Percentiles rank a stretch among this genome's conserved stretches.
Evolutionary conservation across 2,888 invertebrate genomes (phyloP).

Genomic region (Scelioninae gen. 1): DNA sequence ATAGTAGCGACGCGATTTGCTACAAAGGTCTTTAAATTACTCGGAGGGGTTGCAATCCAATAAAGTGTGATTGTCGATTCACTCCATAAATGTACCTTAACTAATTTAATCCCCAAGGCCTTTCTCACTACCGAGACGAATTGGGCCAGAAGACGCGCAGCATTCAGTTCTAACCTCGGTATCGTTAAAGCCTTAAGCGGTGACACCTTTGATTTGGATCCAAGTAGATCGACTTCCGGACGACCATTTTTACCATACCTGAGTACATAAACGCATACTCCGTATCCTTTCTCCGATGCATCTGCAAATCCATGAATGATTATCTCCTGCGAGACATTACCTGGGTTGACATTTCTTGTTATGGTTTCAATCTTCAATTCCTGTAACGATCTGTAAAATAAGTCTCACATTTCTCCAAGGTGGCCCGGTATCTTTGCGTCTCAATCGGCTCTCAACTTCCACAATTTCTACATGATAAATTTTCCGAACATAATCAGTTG

Average conservation of each 20-base stretch:
- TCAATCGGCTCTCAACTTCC: too few relatives aligned
- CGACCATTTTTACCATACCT: constrained; percentile 1
- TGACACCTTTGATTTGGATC: constrained; percentile 64
- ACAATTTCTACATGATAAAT: too few relatives aligned
- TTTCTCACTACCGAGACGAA: constrained; percentile 13
- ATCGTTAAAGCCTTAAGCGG: constrained; percentile 25
- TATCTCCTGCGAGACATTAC: constrained; percentile 6
- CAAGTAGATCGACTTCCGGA: constrained; percentile 25
- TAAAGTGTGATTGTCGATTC: constrained; percentile 41
- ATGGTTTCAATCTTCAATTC: too few relatives aligned
- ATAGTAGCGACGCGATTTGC: constrained; percentile 5
- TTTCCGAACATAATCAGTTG: too few relatives aligned
- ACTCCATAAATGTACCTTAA: constrained; percentile 34
- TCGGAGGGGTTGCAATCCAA: constrained; percentile 37
- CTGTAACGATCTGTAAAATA: too few relatives aligned
- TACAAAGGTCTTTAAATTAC: constrained; percentile 21
- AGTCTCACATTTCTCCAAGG: too few relatives aligned
- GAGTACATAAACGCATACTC: constrained; percentile 71
- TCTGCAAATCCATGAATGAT: constrained; percentile 71
- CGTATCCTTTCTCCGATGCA: constrained; percentile 70
- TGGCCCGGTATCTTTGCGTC: too few relatives aligned
- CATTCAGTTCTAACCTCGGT: constrained; percentile 34
- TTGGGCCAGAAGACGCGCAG: constrained; percentile 25
- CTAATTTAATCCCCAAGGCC: constrained; percentile 11
- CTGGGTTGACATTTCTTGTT: constrained; percentile 1